phyloP scores from a whole-genome alignment of 2,113 vertebrate species.

The Dermatemys mawii region DNA sequence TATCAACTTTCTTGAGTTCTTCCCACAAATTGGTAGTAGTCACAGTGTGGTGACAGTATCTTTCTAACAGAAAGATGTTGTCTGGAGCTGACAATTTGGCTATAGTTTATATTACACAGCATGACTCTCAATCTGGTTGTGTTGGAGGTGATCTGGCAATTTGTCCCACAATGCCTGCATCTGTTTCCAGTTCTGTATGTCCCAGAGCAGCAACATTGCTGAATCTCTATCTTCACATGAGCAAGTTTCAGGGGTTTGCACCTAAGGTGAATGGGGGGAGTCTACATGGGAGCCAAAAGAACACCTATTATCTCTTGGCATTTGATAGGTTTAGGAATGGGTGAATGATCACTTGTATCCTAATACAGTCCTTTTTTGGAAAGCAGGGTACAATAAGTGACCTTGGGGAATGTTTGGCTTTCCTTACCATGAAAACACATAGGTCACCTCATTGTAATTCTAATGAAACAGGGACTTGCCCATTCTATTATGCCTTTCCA shows the following conservation, averaged over 20 bases:
- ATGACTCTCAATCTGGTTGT: background rate
- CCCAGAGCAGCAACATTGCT: background rate
- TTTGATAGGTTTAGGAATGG: background rate
- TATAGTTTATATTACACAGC: background rate
- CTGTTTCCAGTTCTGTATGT: background rate
- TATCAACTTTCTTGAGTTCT: background rate
- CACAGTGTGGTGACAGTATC: background rate
- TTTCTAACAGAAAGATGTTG: background rate
- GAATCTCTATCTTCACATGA: background rate
- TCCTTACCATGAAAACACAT: background rate
- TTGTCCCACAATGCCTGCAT: background rate
- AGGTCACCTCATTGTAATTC: background rate
- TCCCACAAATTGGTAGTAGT: background rate
- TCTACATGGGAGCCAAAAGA: background rate
- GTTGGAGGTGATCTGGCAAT: background rate
- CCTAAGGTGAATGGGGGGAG: background rate
- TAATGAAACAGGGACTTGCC: background rate
- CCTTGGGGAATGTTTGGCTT: background rate
- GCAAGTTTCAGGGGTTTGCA: background rate
- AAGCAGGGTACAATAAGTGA: background rate
- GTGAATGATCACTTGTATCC: background rate
- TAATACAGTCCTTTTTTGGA: background rate
- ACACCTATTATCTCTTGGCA: background rate
- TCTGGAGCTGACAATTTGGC: background rate
- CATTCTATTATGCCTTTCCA: background rate